Evolutionary conservation across 2,888 invertebrate genomes (phyloP), one percentile per base, ranked within the genome.

Genomic region (Cheilosia vulpina): DNA sequence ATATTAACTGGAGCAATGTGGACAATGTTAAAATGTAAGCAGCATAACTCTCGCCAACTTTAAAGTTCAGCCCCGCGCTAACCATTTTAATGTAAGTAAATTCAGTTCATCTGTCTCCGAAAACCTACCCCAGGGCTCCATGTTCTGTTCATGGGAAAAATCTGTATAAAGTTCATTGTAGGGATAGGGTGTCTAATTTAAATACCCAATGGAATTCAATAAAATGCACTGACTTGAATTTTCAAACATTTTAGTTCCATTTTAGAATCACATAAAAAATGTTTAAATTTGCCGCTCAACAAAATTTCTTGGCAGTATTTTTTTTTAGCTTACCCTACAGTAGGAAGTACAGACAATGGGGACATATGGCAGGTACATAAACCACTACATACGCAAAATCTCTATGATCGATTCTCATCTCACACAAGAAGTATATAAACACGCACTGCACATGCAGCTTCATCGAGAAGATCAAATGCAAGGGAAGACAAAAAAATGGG

Each of bases 341-440:
- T 69, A 83, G 73, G 73, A 73, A 58, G 50, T 53, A 41, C 68
- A 84, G 69, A 84, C 79, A 84, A 75, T 47, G 79, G 75, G 69
- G 41, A 84, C 84, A 80, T 65, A 80, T 69, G 80, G 65, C 75
- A 84, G 78, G 78, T 78, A 84, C 60, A 84, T 53, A 71, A 75
- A 79, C 69, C 58, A 78, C 62, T 47, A 78, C 47, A 34, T 27
- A 43, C 34, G 19, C 2, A 57, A 76, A 17, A 38, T 15, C 15
- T 0, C 17, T 15, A 52, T 41, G 13, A 60, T 62, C 58, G 38
- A 53, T 52, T 60, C 41, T 47, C 75, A 69, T 15, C 38, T 68
- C 68, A 31, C 68, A 77, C 66, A 72, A 55, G 34, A 55, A 34
- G 50, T 41, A 17, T 38, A 27, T 57, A 4, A 3, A 9, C 11